These are phyloP conservation scores for Myotis vivesi DNA, from an alignment of 2,797 vertebrate genomes.

Conservation along the genomic window DNA sequence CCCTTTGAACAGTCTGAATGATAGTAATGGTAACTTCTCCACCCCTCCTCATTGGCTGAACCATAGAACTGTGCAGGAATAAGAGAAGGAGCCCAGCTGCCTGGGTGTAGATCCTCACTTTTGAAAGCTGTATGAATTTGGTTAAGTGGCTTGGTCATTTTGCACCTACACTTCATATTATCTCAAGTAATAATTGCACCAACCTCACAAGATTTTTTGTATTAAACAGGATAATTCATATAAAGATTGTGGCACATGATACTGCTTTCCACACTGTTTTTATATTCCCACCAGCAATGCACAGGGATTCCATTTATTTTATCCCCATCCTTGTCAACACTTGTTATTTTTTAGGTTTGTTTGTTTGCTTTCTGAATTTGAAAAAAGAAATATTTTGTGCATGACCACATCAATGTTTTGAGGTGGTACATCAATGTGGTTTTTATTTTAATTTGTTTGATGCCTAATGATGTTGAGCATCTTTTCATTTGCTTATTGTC, in stretches of 20 bases:
- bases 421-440: not conserved
- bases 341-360: not conserved
- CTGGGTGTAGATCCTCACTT: not conserved
- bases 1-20: not conserved
- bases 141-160: not conserved
- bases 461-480: not conserved
- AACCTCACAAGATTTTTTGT: not conserved
- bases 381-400: not conserved
- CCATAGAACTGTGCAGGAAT: not conserved
- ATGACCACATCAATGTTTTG: not conserved
- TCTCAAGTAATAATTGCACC: not conserved
- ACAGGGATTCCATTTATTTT: not conserved
- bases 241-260: not conserved
- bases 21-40: not conserved
- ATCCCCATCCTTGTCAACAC: not conserved
- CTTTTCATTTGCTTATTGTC: not conserved
- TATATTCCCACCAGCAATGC: not conserved
- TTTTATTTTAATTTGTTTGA: not conserved
- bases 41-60: no score
- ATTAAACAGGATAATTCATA: not conserved
- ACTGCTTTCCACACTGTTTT: not conserved
- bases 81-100: not conserved
- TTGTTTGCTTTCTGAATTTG: not conserved
- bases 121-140: not conserved
- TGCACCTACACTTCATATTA: not conserved